phyloP scores from a whole-genome alignment of 2,888 invertebrate genomes.

The Halocaridina rubra region DNA sequence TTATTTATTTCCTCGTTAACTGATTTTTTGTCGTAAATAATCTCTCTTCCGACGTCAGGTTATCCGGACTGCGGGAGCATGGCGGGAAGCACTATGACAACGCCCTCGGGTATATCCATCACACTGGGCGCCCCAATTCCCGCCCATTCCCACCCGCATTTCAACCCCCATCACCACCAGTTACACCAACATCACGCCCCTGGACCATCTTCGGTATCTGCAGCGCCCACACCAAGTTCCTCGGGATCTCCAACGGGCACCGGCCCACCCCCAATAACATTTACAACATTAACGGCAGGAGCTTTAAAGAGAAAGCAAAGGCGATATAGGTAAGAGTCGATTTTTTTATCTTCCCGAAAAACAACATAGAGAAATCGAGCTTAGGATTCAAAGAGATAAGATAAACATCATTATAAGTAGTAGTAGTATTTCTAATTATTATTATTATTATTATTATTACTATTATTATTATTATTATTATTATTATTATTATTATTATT shows the following conservation, averaged over 20 bases:
- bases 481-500: neutral
- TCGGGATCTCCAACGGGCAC: slow-evolving; percentile 1
- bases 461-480: slow-evolving; percentile 13
- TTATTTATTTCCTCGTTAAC: no score
- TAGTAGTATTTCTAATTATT: neutral
- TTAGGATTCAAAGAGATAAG: no score
- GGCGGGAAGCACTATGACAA: slow-evolving; percentile 35
- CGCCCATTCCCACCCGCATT: slow-evolving; percentile 13
- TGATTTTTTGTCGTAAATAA: no score
- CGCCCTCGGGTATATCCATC: slow-evolving; percentile 42
- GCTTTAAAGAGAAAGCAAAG: slow-evolving; percentile 44
- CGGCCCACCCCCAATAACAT: slow-evolving; percentile 24
- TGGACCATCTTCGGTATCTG: neutral
- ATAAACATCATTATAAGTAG: neutral
- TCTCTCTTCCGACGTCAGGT: neutral
- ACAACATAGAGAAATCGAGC: no score
- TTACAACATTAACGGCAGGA: slow-evolving; percentile 28
- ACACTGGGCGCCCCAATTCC: slow-evolving; percentile 32
- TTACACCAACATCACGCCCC: neutral
- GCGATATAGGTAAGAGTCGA: slow-evolving; percentile 21
- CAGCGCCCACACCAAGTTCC: neutral
- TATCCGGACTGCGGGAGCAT: slow-evolving; percentile 33
- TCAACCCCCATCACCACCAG: neutral
- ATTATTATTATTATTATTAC: slow-evolving; percentile 5
- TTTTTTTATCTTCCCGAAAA: no score